Base-by-base conservation (phyloP, 2,888 invertebrate species). In the Ecliptopera silaceata region DNA sequence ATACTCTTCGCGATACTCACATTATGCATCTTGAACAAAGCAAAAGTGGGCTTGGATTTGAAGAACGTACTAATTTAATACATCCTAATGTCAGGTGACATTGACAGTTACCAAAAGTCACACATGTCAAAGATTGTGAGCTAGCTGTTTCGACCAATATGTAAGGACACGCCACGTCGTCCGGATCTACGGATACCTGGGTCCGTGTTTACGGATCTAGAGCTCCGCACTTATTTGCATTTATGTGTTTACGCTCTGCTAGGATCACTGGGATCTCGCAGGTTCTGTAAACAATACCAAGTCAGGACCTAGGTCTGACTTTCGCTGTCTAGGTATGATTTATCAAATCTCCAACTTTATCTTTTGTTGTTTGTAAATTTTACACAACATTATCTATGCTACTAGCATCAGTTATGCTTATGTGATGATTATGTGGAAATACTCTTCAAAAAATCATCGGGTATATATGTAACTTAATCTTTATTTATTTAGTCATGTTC, bases 161-260 rank as follows among this genome's bases (percentile, higher is more conserved):
- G 18, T n/a, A 56, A 50, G 17, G 34, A 34, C 31, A 17, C 46
- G 26, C 20, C 17, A 20, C 47, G 22, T 44, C 13, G 47, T 44
- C 50, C 47, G 38, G 29, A 43, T 52, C 36, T 20, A 34, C 39
- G 48, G 39, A 44, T 57, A 52, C 52, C 52, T 52, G 48, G 44
- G 39, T 48, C 57, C 52, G 20, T 57, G 57, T 57, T 57, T 41
- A 53, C 57, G 57, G 47, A 53, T 53, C 52, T 20, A 18, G 15
- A 31, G 47, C 36, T 31, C 22, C 43, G 39, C 47, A 42, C 51
- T 44, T 52, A 53, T 57, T 57, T 57, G 52, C 57, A 57, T 53
- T 41, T 39, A 48, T 32, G 43, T 52, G 34, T 39, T 52, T 38
- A 15, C 34, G 20, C 48, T 48, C 29, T 31, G 26, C 22, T n/a